Percentiles rank a stretch among this genome's conserved stretches.
phyloP scores from a whole-genome alignment of 1,140 invertebrate species.

The Solenopsis fugax region DNA sequence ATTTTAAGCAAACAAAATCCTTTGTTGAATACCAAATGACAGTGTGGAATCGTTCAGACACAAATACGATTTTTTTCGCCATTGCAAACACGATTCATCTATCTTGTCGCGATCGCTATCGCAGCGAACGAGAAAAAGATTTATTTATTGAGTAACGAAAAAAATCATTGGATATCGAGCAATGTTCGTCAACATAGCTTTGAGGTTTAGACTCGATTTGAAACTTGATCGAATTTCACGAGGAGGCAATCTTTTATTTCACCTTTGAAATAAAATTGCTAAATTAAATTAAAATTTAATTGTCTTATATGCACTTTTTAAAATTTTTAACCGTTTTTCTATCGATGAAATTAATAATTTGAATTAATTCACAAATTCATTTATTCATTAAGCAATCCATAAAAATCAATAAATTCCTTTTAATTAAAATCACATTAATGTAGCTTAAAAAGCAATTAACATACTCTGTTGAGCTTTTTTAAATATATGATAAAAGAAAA shows the following conservation, averaged over 20 bases:
- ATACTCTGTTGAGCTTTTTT: not conserved
- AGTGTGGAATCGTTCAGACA: not conserved
- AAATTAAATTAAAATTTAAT: conserved; percentile 12
- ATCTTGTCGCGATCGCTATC: conserved; percentile 12
- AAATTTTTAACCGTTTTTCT: not conserved
- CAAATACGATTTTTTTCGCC: conserved; percentile 7
- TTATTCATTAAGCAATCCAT: not conserved
- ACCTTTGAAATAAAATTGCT: conserved; percentile 8
- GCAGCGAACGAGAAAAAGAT: conserved; percentile 23
- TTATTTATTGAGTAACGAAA: conserved; percentile 59
- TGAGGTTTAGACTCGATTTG: conserved; percentile 50
- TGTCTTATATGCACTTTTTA: not conserved
- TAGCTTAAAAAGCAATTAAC: not conserved
- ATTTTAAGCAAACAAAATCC: not conserved
- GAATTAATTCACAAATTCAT: not conserved
- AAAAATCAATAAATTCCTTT: conserved; percentile 6
- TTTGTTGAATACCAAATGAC: not conserved
- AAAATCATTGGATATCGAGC: conserved; percentile 64
- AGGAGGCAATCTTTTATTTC: conserved; percentile 25
- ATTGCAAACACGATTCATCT: conserved; percentile 24
- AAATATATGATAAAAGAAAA: not conserved
- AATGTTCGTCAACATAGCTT: conserved; percentile 28
- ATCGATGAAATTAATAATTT: not conserved
- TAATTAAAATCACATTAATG: not conserved
- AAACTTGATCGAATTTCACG: conserved; percentile 46